phyloP scores from a whole-genome alignment of 2,797 vertebrate genomes.

The Gadopsis marmoratus region DNA sequence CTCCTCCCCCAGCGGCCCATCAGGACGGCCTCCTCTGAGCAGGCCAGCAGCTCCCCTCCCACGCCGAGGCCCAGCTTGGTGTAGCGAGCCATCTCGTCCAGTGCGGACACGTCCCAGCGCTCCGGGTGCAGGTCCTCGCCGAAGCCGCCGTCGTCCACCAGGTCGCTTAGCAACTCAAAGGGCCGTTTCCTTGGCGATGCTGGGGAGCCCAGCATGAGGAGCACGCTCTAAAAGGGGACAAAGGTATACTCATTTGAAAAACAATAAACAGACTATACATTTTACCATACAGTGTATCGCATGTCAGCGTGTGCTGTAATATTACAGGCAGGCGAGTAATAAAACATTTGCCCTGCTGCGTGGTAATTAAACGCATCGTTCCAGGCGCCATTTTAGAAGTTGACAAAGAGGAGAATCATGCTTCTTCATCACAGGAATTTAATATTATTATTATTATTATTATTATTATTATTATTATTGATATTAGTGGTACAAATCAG shows the following conservation, averaged over 20 bases:
- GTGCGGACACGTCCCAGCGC: slow-evolving; percentile 84
- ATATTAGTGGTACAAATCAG: neutral
- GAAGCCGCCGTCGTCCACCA: slow-evolving; percentile 83
- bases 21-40: slow-evolving; percentile 79
- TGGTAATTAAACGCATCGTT: slow-evolving; percentile 7
- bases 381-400: neutral
- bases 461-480: neutral
- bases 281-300: neutral
- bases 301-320: neutral
- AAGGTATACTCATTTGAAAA: neutral
- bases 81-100: slow-evolving; percentile 85
- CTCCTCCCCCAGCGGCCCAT: slow-evolving; percentile 79
- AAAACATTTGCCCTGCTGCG: slow-evolving; percentile 23
- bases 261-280: neutral
- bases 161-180: slow-evolving; percentile 85
- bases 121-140: slow-evolving; percentile 82
- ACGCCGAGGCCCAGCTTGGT: slow-evolving; percentile 79
- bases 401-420: neutral
- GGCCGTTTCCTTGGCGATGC: slow-evolving; percentile 82
- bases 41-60: slow-evolving; percentile 78
- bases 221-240: slow-evolving; percentile 68
- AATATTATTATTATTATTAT: neutral
- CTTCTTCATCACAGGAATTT: neutral
- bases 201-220: slow-evolving; percentile 85
- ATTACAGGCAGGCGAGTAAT: neutral